These are phyloP conservation scores for Athalia cordata DNA, from an alignment of 2,888 invertebrate species.

Conservation along the genomic window DNA sequence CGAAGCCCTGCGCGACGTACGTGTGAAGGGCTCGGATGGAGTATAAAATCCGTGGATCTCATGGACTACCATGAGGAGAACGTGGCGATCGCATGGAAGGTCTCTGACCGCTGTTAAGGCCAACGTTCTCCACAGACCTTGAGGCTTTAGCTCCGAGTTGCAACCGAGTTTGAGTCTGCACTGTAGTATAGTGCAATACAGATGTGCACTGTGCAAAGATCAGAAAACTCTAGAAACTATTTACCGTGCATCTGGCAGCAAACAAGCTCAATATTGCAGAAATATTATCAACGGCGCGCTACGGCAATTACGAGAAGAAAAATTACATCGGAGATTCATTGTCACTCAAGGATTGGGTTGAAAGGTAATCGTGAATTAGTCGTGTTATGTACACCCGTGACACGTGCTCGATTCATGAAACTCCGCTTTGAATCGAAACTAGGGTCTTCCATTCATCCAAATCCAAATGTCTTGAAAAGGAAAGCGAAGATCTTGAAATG, in stretches of 20 bases:
- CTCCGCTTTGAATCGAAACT: slow-evolving; percentile 22
- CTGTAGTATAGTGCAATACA: too few species aligned
- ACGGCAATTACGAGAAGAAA: too few species aligned
- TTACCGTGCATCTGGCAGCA: too few species aligned
- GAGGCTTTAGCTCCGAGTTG: slow-evolving; percentile 52
- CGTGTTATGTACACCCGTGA: background rate
- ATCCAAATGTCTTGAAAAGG: too few species aligned
- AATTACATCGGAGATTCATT: too few species aligned
- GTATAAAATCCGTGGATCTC: background rate
- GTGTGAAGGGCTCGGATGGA: background rate
- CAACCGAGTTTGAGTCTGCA: background rate
- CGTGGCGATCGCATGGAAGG: slow-evolving; percentile 53
- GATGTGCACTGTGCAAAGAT: too few species aligned
- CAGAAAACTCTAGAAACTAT: too few species aligned
- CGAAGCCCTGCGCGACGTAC: background rate
- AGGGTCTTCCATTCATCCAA: slow-evolving; percentile 9
- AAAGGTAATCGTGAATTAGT: too few species aligned
- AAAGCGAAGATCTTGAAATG: too few species aligned
- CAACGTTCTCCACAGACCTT: slow-evolving; percentile 72
- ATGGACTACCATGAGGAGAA: slow-evolving; percentile 17
- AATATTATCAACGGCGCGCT: too few species aligned
- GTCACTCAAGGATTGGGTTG: too few species aligned
- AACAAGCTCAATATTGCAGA: too few species aligned
- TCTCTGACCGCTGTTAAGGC: slow-evolving; percentile 71
- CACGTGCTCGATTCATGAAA: slow-evolving; percentile 35